Percentiles rank a stretch among this genome's conserved stretches.
Evolutionary conservation across 2,888 invertebrate species (phyloP).

Genomic region (Lasioglossum pauxillum): DNA sequence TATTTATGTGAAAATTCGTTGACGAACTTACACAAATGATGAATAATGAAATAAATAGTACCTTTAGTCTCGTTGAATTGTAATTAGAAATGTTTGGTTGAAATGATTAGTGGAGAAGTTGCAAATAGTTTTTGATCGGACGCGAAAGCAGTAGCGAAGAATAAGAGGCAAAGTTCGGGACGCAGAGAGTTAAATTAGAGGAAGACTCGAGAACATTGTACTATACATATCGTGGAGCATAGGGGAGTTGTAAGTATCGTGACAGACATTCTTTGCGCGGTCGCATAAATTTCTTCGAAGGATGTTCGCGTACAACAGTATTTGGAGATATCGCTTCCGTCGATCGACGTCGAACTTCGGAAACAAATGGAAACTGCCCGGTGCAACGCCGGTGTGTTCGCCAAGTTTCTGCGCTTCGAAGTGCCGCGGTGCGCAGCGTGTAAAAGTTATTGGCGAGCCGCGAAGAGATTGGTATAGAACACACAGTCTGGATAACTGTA

Average conservation of each 20-base stretch:
- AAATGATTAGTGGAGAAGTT: background rate
- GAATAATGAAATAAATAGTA: no score
- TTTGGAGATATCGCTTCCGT: background rate
- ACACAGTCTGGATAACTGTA: constrained; percentile 6
- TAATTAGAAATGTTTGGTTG: no score
- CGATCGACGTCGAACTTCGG: background rate
- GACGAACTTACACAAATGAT: no score
- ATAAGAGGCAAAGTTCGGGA: background rate
- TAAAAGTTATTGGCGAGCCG: constrained; percentile 25
- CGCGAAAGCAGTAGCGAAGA: background rate
- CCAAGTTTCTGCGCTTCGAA: background rate
- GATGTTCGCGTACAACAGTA: background rate
- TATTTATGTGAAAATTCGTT: no score
- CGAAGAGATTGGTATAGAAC: background rate
- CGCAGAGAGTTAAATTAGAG: background rate
- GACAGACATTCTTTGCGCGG: background rate
- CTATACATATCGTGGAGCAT: no score
- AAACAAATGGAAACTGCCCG: background rate
- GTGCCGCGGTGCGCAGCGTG: background rate
- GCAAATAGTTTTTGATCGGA: background rate
- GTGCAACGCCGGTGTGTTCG: background rate
- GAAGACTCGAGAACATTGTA: background rate
- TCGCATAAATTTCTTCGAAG: background rate
- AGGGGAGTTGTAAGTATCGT: no score
- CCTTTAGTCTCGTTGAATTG: no score